Conservation (phyloP, 1,140 invertebrate species). For the Drosophila varians region DNA sequence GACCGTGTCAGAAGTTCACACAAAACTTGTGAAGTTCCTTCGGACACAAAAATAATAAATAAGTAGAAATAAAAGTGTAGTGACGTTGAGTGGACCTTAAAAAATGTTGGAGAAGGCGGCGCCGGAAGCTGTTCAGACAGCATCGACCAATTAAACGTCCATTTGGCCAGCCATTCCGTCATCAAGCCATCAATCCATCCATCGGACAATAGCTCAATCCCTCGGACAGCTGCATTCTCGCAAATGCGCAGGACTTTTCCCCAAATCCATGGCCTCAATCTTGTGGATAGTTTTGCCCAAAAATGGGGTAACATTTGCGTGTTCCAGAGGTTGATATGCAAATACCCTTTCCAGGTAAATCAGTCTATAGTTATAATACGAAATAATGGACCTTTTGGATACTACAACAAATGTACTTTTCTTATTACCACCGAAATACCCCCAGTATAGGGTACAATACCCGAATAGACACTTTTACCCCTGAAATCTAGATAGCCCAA, state of each 20-base stretch:
- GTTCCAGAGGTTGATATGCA: background rate
- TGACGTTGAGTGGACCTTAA: constrained; percentile 3
- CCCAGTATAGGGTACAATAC: background rate
- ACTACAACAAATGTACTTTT: no score
- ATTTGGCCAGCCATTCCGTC: constrained; percentile 18
- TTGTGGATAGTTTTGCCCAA: background rate
- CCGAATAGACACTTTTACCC: background rate
- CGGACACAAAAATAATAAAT: constrained; percentile 1
- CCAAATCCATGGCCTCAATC: background rate
- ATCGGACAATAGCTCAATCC: background rate
- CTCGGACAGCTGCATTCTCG: constrained; percentile 12
- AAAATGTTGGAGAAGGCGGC: constrained; percentile 33
- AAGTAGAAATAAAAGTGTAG: constrained; percentile 4
- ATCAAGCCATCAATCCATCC: background rate
- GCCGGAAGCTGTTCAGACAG: constrained; percentile 64
- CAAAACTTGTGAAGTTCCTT: constrained; percentile 74
- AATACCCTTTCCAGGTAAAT: no score
- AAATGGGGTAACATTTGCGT: background rate
- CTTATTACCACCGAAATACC: background rate
- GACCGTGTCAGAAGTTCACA: constrained; percentile 73
- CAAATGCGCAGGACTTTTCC: background rate
- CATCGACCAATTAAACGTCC: constrained; percentile 45
- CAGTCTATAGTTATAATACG: no score
- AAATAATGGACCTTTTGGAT: no score
- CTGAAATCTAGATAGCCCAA: constrained; percentile 34